phyloP scores from a whole-genome alignment of 2,113 vertebrate species.

The Clinocottus analis region DNA sequence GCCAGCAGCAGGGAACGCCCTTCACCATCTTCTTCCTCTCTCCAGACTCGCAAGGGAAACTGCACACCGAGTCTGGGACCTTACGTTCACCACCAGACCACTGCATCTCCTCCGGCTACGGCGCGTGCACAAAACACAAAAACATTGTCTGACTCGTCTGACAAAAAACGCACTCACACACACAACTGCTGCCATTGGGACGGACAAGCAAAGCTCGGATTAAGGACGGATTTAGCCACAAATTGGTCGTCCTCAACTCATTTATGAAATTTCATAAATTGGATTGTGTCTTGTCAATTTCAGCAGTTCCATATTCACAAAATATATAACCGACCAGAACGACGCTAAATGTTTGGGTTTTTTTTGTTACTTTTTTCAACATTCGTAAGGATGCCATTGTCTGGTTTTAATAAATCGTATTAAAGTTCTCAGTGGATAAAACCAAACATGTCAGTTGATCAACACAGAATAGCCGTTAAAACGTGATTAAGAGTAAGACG shows the following conservation, averaged over 20 bases:
- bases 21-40: slow-evolving; percentile 89
- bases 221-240: not conserved
- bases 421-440: not conserved
- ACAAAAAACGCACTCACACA: not conserved
- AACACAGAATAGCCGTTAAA: too few species aligned
- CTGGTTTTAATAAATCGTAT: not conserved
- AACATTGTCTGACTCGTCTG: not conserved
- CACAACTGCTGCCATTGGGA: not conserved
- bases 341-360: not conserved
- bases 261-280: not conserved
- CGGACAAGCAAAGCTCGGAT: not conserved
- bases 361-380: not conserved
- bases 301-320: not conserved
- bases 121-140: slow-evolving; percentile 24
- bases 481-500: not conserved
- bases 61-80: slow-evolving; percentile 87
- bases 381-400: not conserved
- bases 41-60: slow-evolving; percentile 86
- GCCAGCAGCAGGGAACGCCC: slow-evolving; percentile 88
- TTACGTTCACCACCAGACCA: slow-evolving; percentile 84
- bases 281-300: not conserved
- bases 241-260: not conserved
- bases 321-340: not conserved
- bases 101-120: slow-evolving; percentile 87
- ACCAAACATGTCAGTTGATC: not conserved